Base-by-base conservation (phyloP, 2,797 vertebrate genomes). In the Cyprinodon diabolis region DNA sequence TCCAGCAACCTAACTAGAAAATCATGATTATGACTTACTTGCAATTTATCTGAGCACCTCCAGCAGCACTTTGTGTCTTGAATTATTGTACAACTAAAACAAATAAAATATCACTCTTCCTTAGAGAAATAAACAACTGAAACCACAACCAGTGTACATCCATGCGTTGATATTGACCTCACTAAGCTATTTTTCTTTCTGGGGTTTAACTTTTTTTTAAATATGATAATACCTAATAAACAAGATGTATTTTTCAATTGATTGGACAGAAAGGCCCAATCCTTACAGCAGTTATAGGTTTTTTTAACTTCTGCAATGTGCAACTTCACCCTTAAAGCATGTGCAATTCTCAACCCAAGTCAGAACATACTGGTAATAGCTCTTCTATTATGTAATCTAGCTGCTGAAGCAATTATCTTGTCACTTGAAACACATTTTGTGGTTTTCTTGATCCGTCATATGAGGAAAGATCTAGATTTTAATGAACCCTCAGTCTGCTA, bases 341-440 rank as follows among this genome's bases (percentile, higher is more conserved):
- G 11, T 23, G 72, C 69, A 66, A 69, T 21, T 47, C 1, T 17
- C 57, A 21, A 49, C 54, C 58, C 30, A 40, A 54, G 40, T 52
- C 30, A 63, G 2, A 47, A 57, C 55, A 54, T 40, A 60, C 1
- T 71, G 45, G 66, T 47, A 48, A 17, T 4, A 1, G n/a, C 30
- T 37, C 23, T 21, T 49, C 48, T 2, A 10, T 15, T 19, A 45
- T 43, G 25, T 51, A 65, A 51, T 69, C 47, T 25, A 30, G 25
- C n/a, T 56, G 5, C 3, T 37, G 14, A 66, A 58, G 13, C 37
- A 74, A 37, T 12, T 4, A 25, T 76, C 7, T 21, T 4, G 23
- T 54, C 67, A 25, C 30, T n/a, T 45, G 60, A 69, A 75, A 72
- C 52, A 71, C 66, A 78, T 60, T 15, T 68, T 73, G 68, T 77